Evolutionary conservation across 2,797 vertebrate species (phyloP), one percentile per base, ranked within the genome.

Genomic region (Dermochelys coriacea): DNA sequence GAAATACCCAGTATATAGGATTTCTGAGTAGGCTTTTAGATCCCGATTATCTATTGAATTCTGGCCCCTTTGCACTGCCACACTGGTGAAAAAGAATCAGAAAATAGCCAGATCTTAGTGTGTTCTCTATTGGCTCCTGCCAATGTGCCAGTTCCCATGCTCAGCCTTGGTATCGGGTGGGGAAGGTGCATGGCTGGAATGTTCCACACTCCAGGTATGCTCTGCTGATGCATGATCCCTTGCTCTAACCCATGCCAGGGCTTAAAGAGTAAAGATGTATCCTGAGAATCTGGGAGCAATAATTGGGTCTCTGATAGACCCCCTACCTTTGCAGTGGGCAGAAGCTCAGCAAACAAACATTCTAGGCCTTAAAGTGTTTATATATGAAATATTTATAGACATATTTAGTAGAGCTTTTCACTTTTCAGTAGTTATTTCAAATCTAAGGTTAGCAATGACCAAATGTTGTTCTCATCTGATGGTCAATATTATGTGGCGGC

Each of bases 21-120:
- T 51, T 8, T 2, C 12, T 14, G 5, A 5, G 18, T 1, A 0
- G 15, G 55, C 68, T 93, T 71, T 1, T 4, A 1, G 74, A 87
- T 47, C 14, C 34, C 74, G 50, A 79, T 61, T 78, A 71, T 86
- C 50, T 4, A 49, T 7, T 34, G 49, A 79, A 68, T 59, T 45
- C 37, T 84, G 47, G 64, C 47, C 19, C 19, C 50, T 88, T 90
- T 87, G 8, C 47, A 27, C 52, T 74, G 86, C 37, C 27, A 18
- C 51, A 86, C 37, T 54, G 12, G 61, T 83, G 71, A 87, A 78
- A 1, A 6, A 25, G 15, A 16, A 4, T 88, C 78, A 55, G 80
- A 80, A 93, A 90, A 52, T 2, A 29, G 5, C 12, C 64, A 82
- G 47, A 37, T 83, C 50, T 78, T 61, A 83, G 52, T 14, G n/a